Base-by-base conservation (phyloP, 1,140 invertebrate genomes). In the Euura lappo region DNA sequence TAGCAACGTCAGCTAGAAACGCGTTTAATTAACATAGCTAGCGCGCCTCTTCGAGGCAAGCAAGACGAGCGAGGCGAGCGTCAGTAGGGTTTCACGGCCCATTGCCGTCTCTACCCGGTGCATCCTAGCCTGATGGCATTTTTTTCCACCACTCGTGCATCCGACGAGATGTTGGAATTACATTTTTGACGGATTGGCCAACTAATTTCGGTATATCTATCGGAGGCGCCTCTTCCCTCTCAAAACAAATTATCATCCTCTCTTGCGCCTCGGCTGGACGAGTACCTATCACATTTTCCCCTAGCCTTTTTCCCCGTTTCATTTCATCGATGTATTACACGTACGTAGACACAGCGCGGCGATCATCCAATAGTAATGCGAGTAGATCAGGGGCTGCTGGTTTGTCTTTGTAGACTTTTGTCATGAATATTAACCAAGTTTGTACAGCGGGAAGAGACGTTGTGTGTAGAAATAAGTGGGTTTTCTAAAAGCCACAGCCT, bases 401-500 rank as follows among this genome's bases (percentile, higher is more conserved):
- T 66, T 71, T 3, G 71, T 46, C 60, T 66, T 28, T 28, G 4
- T 43, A 64, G 4, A 60, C 47, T 43, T 28, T 28, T 28, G 28
- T 28, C 70, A 72, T 65, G 70, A 76, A 74, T 74, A 76, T 75
- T 75, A 46, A 69, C 70, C 66, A 74, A 45, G 72, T 69, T 44
- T 45, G 70, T 69, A 72, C 68, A 70, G 74, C 72, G 72, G 47
- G 66, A 28, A 28, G 28, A 28, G 28, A 28, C 28, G 28, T 28
- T 28, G 73, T 69, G 66, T 68, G 45, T 69, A 69, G 67, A 76
- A 76, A 76, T 73, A 71, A 76, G 75, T 76, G 28, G 28, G 28
- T 76, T 76, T 76, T 76, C 74, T 28, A 65, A 69, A 51, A 71
- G 73, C 74, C 72, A 74, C 28, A 68, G 69, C 66, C 44, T 69